Percentiles rank a stretch among this genome's conserved stretches.
Conservation (phyloP, 2,888 invertebrate species). For the Ennomos erosarius region DNA sequence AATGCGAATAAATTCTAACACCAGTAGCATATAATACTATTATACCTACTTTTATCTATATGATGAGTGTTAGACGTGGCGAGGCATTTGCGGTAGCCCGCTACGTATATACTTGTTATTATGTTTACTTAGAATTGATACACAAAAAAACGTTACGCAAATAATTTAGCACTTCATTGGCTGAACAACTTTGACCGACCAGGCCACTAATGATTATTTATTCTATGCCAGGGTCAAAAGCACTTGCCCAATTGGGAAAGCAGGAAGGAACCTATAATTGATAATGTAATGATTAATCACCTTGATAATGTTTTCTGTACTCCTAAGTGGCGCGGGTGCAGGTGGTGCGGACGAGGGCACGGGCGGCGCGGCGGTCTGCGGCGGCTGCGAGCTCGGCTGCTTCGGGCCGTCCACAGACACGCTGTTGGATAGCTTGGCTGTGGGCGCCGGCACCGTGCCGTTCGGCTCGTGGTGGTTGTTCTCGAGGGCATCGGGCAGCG, state of each 20-base stretch:
- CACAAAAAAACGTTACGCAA: too few species aligned
- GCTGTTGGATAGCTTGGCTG: slow-evolving; percentile 73
- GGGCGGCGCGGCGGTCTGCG: slow-evolving; percentile 79
- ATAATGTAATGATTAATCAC: slow-evolving; percentile 43
- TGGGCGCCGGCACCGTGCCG: slow-evolving; percentile 58
- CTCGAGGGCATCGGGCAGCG: slow-evolving; percentile 74
- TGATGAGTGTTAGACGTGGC: too few species aligned
- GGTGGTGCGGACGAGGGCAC: slow-evolving; percentile 69
- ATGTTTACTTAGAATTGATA: too few species aligned
- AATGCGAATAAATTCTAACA: slow-evolving; percentile 7
- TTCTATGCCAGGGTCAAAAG: too few species aligned
- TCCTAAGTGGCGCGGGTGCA: slow-evolving; percentile 64
- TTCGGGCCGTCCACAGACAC: slow-evolving; percentile 71
- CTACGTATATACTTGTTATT: too few species aligned
- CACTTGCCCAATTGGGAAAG: too few species aligned
- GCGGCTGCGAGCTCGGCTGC: slow-evolving; percentile 73
- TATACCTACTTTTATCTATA: too few species aligned
- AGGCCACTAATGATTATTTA: too few species aligned
- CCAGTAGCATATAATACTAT: not conserved
- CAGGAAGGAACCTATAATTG: too few species aligned
- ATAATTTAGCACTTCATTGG: too few species aligned
- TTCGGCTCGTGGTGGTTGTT: slow-evolving; percentile 82
- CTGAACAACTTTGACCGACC: too few species aligned
- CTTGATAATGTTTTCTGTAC: slow-evolving; percentile 81
- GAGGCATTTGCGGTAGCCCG: too few species aligned